Conservation (phyloP, 2,888 invertebrate species). For the Graphium colonna region DNA sequence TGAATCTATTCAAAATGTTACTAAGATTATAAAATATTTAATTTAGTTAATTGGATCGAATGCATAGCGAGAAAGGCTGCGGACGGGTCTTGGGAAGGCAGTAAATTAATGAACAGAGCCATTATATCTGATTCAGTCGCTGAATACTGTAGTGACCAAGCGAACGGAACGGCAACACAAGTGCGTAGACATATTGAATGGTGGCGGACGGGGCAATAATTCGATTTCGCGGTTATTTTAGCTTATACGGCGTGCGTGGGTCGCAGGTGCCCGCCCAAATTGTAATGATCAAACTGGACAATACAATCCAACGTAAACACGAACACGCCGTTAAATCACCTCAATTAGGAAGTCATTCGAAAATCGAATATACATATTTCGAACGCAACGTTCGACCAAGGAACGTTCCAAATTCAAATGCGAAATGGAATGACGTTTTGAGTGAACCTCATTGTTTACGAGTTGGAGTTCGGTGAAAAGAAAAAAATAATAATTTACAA, state of each 20-base stretch:
- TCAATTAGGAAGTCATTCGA: constrained; percentile 23
- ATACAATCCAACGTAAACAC: constrained; percentile 35
- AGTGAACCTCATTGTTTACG: constrained; percentile 22
- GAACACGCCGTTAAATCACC: constrained; percentile 26
- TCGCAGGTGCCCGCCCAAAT: constrained; percentile 57
- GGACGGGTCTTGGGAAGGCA: not conserved
- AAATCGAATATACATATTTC: constrained; percentile 10
- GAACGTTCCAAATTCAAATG: not conserved
- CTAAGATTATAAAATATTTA: constrained; percentile 9
- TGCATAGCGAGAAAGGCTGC: not conserved
- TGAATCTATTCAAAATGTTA: constrained; percentile 1
- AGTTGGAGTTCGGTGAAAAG: constrained; percentile 24
- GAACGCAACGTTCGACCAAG: not conserved
- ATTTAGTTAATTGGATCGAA: constrained; percentile 3
- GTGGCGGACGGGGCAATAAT: constrained; percentile 60
- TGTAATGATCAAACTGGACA: constrained; percentile 59
- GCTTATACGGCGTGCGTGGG: constrained; percentile 53
- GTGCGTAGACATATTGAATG: constrained; percentile 58
- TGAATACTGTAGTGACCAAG: constrained; percentile 45
- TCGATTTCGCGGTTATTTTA: constrained; percentile 75
- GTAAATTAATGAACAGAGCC: constrained; percentile 16
- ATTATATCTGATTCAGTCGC: constrained; percentile 48
- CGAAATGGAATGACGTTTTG: constrained; percentile 23
- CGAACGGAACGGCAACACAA: constrained; percentile 50
- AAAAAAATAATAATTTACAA: constrained; percentile 43